Conservation (phyloP, 2,113 vertebrate species). For the Neoarius graeffei region DNA sequence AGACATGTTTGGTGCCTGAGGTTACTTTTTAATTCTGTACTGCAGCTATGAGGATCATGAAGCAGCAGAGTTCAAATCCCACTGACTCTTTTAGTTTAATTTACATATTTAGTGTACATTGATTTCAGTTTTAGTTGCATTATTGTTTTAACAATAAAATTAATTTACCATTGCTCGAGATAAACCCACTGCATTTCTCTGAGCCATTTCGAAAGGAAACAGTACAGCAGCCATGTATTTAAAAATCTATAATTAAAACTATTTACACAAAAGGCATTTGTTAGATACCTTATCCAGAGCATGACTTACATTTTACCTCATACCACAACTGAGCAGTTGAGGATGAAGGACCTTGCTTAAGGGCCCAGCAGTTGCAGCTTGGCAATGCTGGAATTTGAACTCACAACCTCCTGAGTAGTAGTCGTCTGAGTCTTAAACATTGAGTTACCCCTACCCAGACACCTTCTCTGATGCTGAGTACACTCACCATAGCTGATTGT, state of each 20-base stretch:
- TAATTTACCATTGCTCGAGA: neutral
- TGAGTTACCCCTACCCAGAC: neutral
- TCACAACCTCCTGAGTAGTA: no score
- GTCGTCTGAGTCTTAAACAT: no score
- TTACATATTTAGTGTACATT: neutral
- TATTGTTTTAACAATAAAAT: neutral
- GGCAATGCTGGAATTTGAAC: no score
- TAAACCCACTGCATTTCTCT: neutral
- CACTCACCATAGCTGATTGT: neutral
- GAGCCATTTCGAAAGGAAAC: neutral
- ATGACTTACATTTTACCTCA: no score
- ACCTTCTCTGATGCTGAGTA: neutral
- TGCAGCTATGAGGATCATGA: neutral
- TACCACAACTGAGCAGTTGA: no score
- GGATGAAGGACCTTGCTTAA: no score
- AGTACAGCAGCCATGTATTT: conserved; percentile 1
- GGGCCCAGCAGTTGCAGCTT: no score
- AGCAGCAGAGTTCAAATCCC: neutral
- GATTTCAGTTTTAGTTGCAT: neutral
- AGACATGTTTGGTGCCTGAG: neutral
- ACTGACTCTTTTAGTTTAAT: neutral
- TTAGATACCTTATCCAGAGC: no score
- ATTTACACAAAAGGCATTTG: neutral
- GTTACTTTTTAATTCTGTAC: neutral
- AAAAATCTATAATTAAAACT: neutral